Conservation (phyloP, 1,140 invertebrate species). For the Laupala kohalensis region DNA sequence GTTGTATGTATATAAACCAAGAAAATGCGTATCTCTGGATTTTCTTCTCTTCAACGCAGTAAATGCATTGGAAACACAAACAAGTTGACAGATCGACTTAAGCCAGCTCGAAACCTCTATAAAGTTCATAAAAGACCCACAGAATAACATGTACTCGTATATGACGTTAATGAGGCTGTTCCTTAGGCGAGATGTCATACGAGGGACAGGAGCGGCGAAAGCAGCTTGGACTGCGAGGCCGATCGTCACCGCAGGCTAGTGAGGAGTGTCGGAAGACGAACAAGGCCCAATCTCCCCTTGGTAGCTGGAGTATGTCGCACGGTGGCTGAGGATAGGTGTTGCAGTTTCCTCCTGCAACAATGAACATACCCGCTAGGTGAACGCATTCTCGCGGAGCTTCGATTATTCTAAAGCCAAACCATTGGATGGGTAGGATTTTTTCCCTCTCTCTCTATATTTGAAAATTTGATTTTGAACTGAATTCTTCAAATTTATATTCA, state of each 20-base stretch:
- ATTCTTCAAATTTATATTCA: too few species aligned
- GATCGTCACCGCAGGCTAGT: not conserved
- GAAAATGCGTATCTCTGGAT: not conserved
- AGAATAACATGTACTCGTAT: not conserved
- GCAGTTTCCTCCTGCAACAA: not conserved
- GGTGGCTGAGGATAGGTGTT: not conserved
- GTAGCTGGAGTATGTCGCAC: constrained; percentile 1
- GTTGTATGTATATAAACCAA: not conserved
- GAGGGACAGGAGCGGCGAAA: not conserved
- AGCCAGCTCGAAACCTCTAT: not conserved
- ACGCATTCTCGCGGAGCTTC: too few species aligned
- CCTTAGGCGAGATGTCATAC: not conserved
- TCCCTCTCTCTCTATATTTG: too few species aligned
- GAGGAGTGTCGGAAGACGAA: constrained; percentile 6
- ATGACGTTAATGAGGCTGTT: not conserved
- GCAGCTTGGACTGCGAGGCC: not conserved
- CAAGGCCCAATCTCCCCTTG: constrained; percentile 12
- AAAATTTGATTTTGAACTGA: too few species aligned
- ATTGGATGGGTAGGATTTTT: too few species aligned
- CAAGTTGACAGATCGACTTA: not conserved
- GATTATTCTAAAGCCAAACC: too few species aligned
- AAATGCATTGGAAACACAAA: not conserved
- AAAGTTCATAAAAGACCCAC: not conserved
- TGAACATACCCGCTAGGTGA: too few species aligned
- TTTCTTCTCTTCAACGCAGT: not conserved